These are phyloP conservation scores for Glaucopsyche alexis DNA, from an alignment of 2,888 invertebrate genomes.

Conservation along the genomic window DNA sequence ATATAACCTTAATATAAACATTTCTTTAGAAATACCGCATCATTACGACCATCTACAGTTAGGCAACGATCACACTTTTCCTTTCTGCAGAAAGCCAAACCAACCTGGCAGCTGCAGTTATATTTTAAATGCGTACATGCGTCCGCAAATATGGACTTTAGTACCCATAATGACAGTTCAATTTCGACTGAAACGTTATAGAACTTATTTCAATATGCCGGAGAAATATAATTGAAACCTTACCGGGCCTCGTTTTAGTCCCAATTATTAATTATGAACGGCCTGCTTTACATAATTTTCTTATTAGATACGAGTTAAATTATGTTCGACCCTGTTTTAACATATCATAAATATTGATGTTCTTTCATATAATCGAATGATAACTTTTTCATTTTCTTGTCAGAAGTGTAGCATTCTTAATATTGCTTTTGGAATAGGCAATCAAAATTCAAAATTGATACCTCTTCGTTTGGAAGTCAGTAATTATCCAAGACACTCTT, in stretches of 20 bases:
- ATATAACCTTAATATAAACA: constrained; percentile 32
- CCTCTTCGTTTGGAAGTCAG: neutral
- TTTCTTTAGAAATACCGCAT: constrained; percentile 39
- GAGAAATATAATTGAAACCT: constrained; percentile 17
- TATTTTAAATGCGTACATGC: neutral
- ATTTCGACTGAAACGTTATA: neutral
- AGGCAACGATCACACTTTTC: constrained; percentile 16
- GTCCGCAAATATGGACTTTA: neutral
- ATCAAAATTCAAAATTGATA: too few species aligned
- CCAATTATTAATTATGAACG: constrained; percentile 75
- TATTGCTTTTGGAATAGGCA: neutral
- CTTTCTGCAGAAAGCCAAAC: constrained; percentile 12
- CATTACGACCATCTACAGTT: constrained; percentile 35
- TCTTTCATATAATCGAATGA: constrained; percentile 55
- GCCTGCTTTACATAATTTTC: constrained; percentile 73
- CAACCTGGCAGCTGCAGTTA: neutral
- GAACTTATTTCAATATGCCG: neutral
- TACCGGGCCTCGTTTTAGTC: constrained; percentile 51
- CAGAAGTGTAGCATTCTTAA: constrained; percentile 32
- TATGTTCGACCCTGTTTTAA: constrained; percentile 70
- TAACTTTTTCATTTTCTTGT: constrained; percentile 68
- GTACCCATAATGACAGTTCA: neutral
- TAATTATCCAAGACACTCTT: too few species aligned
- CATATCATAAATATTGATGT: constrained; percentile 68
- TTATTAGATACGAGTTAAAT: constrained; percentile 72